Evolutionary conservation across 2,888 invertebrate genomes (phyloP), one percentile per base, ranked within the genome.

Genomic region (Lucinisca nassula): DNA sequence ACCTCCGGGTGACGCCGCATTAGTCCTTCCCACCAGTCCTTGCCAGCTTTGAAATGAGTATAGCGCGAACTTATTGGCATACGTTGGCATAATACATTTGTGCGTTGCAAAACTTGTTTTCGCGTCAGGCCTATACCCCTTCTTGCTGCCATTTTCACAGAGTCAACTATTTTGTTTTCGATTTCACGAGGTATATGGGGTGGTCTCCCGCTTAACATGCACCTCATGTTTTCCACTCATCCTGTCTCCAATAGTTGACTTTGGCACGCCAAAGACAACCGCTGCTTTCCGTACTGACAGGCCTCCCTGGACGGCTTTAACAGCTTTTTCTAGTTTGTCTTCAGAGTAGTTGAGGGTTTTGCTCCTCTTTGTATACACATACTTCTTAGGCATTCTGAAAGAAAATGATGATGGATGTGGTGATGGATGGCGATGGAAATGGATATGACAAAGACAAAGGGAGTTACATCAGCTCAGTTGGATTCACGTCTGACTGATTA

Each of bases 121-220:
- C 89, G 14, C 3, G 82, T 83, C 35, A 90, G 37, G 10, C 88
- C 90, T 10, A 85, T 84, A 32, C 87, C 87, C 37, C 78, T 35
- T 24, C 45, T 72, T 27, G 85, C 55, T 21, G 87, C 87, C 67
- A 82, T 61, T 45, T 83, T 87, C 27, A 90, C 55, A 2, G 85
- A 49, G n/a, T 90, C 76, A 3, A 84, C 86, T 40, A 89, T 81
- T 35, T 79, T 84, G n/a, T 79, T 32, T 45, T 86, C 84, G 6
- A 89, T 30, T 0, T 67, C 58, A n/a, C 21, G 14, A 21, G 89
- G 87, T 40, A 87, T 73, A 12, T 49, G 45, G 0, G 89, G 82
- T 6, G 76, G 76, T 32, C 89, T 30, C 4, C 89, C 87, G 70
- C 38, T 27, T 51, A 14, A 74, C 72, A 75, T 75, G 14, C 3